Base-by-base conservation (phyloP, 2,888 invertebrate genomes). In the Catocala sponsa region DNA sequence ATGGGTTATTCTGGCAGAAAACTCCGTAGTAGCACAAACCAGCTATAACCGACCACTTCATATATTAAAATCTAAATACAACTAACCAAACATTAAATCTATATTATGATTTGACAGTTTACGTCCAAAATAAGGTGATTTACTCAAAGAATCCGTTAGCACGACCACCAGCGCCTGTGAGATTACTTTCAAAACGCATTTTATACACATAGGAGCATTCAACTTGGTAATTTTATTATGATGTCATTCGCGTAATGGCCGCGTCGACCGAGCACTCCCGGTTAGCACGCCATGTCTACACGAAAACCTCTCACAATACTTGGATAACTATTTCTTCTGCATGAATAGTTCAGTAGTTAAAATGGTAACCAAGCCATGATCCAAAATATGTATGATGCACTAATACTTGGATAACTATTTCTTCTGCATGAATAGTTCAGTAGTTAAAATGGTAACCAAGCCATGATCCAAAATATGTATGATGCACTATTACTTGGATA, bases 141-240 rank as follows among this genome's bases (percentile, higher is more conserved):
- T 76, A 74, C 68, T 67, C 53, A 61, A 68, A 70, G 38, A 66
- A 59, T 63, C 75, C 75, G 75, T 75, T 75, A 75, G 44, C 47
- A 68, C 59, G 61, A 75, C 72, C 66, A 70, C 70, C 65, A 68
- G 64, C 58, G 68, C 46, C 65, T 62, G 67, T 66, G 60, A 71
- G 65, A 78, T 74, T 72, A 67, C 65, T 67, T 67, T 65, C 69
- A 69, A 71, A 65, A 68, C 74, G 58, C 59, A 70, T 55, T 74
- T 78, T 69, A 78, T 70, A 70, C 65, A 66, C 60, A 61, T 68
- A 43, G 70, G 64, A 75, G 52, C 82, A 69, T 80, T 81, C 77
- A 80, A 78, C 80, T 78, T 77, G 65, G 78, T 76, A 75, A 81
- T 78, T 80, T 81, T 77, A 79, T 80, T 75, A 79, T 80, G 80